Percentiles rank a stretch among this genome's conserved stretches.
Evolutionary conservation across 2,797 vertebrate genomes (phyloP).

Genomic region (Crenuchus spilurus): DNA sequence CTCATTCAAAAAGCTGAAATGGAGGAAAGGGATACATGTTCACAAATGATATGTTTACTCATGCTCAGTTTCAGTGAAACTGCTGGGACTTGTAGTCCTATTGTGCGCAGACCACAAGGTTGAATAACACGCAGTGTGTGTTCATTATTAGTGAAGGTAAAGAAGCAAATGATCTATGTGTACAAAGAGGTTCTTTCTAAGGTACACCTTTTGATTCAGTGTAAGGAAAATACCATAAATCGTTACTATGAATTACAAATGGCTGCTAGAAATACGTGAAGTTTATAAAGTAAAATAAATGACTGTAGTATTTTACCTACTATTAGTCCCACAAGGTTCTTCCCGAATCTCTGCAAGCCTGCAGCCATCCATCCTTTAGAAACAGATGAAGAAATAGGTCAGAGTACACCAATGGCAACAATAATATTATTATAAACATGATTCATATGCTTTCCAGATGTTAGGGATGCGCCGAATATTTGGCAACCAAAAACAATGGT

Average conservation of each 20-base stretch:
- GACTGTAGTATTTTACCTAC: slow-evolving; percentile 54
- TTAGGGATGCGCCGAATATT: too few relatives aligned
- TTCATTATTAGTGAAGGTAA: not conserved
- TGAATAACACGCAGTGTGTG: not conserved
- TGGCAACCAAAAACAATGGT: too few relatives aligned
- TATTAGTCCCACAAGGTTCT: slow-evolving; percentile 59
- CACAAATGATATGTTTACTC: slow-evolving; percentile 34
- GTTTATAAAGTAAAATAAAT: not conserved
- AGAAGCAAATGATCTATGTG: not conserved
- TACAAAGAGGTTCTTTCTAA: not conserved
- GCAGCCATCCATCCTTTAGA: slow-evolving; percentile 58
- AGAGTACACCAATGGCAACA: not conserved
- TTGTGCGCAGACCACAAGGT: not conserved
- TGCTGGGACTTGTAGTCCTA: not conserved
- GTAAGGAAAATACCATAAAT: too few relatives aligned
- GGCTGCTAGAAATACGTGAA: too few relatives aligned
- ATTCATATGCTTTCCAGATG: not conserved
- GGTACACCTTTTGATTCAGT: too few relatives aligned
- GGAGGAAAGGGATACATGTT: slow-evolving; percentile 20
- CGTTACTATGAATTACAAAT: too few relatives aligned
- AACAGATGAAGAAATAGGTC: not conserved
- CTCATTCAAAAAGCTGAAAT: slow-evolving; percentile 85
- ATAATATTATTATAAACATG: not conserved
- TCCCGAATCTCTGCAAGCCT: not conserved
- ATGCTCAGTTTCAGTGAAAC: slow-evolving; percentile 19